A percentile compares a stretch with the other conserved stretches of the same genome.
phyloP scores from a whole-genome alignment of 2,797 vertebrate species.

The Hyperoplus immaculatus region DNA sequence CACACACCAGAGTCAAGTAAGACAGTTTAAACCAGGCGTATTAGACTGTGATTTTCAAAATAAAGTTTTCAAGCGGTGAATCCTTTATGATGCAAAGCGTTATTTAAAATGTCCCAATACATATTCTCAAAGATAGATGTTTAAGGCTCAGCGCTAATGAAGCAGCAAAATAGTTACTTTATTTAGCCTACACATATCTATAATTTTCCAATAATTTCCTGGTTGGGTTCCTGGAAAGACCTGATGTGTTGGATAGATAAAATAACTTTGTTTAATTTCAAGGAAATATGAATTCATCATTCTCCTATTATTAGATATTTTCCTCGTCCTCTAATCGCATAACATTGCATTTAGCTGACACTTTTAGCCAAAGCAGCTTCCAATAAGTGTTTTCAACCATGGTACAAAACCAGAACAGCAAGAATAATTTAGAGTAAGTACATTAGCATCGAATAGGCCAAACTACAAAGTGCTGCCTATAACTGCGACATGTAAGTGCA shows the following conservation, averaged over 20 bases:
- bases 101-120: not conserved
- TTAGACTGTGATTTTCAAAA: conserved; percentile 43
- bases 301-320: not conserved
- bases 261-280: not conserved
- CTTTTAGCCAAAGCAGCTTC: too few relatives aligned
- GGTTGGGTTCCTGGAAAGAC: not conserved
- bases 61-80: conserved; percentile 20
- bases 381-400: too few relatives aligned
- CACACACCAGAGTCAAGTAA: conserved; percentile 37
- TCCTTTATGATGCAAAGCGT: too few relatives aligned
- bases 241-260: too few relatives aligned
- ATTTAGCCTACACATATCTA: not conserved
- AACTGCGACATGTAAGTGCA: too few relatives aligned
- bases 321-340: not conserved
- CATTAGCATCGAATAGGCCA: too few relatives aligned
- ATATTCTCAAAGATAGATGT: not conserved
- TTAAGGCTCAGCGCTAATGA: not conserved
- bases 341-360: too few relatives aligned
- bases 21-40: not conserved
- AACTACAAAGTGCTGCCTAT: too few relatives aligned
- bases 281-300: not conserved
- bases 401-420: too few relatives aligned
- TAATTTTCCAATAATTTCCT: not conserved
- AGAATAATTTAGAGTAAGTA: too few relatives aligned
- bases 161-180: not conserved